Evolutionary conservation across 2,888 invertebrate species (phyloP).

Genomic region (Nemotelus pantherinus): DNA sequence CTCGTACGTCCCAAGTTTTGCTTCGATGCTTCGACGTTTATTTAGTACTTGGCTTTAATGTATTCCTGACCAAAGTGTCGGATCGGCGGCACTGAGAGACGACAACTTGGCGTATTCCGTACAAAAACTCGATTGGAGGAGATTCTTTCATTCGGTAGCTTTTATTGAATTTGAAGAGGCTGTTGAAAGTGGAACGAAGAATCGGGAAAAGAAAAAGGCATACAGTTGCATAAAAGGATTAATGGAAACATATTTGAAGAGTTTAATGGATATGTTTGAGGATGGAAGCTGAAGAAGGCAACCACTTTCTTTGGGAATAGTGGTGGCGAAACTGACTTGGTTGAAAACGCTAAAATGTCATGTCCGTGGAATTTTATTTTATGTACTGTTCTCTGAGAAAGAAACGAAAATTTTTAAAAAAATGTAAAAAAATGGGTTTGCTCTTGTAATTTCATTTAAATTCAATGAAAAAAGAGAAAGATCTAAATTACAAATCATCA

Average conservation of each 20-base stretch:
- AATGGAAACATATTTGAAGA: conserved; percentile 41
- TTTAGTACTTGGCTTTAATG: conserved; percentile 37
- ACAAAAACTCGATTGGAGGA: conserved; percentile 3
- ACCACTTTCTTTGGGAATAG: too few relatives aligned
- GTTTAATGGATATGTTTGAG: conserved; percentile 32
- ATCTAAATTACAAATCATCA: too few relatives aligned
- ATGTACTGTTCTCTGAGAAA: too few relatives aligned
- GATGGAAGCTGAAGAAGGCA: too few relatives aligned
- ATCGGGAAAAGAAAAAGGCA: background rate
- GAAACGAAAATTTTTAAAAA: too few relatives aligned
- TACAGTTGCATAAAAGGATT: conserved; percentile 34
- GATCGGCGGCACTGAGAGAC: background rate
- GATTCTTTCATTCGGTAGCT: conserved; percentile 34
- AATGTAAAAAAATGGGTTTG: too few relatives aligned
- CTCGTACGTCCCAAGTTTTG: background rate
- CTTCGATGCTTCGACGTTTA: background rate
- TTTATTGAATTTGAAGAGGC: conserved; percentile 30
- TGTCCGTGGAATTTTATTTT: too few relatives aligned
- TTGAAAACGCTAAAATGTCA: too few relatives aligned
- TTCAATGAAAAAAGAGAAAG: too few relatives aligned
- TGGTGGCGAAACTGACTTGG: too few relatives aligned
- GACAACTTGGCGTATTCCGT: conserved; percentile 27
- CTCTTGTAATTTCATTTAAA: too few relatives aligned
- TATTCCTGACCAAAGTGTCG: conserved; percentile 35
- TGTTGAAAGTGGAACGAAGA: background rate